phyloP scores from a whole-genome alignment of 2,113 vertebrate genomes.

The Rhineura floridana region DNA sequence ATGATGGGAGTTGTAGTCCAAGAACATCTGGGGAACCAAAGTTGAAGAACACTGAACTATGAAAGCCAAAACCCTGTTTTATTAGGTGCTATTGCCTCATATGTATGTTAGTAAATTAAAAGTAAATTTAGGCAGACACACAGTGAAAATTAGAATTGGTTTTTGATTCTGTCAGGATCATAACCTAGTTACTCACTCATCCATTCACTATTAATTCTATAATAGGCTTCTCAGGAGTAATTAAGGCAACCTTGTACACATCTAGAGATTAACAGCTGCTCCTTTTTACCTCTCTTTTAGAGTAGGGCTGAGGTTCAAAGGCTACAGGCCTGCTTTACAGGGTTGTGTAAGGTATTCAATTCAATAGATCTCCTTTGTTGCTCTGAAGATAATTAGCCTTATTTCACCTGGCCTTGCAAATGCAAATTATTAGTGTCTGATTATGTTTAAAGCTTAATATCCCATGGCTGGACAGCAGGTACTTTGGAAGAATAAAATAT shows the following conservation, averaged over 20 bases:
- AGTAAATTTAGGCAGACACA: not conserved
- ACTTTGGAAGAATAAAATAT: not conserved
- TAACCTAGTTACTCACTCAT: not conserved
- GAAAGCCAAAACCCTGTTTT: not conserved
- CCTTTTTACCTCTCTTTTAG: not conserved
- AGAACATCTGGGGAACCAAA: too few species aligned
- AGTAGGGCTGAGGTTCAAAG: not conserved
- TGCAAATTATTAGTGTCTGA: not conserved
- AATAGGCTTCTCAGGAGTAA: constrained; percentile 3
- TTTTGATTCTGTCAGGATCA: not conserved
- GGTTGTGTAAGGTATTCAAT: not conserved
- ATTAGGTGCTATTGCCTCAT: not conserved
- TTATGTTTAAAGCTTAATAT: not conserved
- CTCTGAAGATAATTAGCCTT: not conserved
- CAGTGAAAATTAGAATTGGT: not conserved
- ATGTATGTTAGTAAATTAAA: not conserved
- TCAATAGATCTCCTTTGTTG: not conserved
- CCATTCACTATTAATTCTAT: not conserved
- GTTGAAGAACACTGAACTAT: not conserved
- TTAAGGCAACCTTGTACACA: not conserved
- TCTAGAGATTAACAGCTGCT: not conserved
- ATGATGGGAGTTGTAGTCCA: too few species aligned
- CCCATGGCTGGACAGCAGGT: not conserved
- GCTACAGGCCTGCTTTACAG: not conserved
- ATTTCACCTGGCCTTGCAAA: not conserved